These are phyloP conservation scores for Cyprinus carpio DNA, from an alignment of 2,113 vertebrate species.

Conservation along the genomic window DNA sequence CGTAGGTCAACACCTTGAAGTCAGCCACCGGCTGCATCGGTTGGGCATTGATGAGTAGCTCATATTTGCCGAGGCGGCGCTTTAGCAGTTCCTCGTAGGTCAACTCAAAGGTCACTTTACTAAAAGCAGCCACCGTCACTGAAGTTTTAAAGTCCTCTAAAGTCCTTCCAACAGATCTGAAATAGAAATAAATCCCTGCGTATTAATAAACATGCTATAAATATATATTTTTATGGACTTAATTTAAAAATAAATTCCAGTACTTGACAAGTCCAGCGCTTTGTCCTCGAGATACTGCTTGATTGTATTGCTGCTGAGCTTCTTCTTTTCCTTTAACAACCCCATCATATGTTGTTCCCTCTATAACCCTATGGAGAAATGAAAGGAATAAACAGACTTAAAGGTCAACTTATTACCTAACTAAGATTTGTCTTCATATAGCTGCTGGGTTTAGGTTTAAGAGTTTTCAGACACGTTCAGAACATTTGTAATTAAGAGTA, in stretches of 20 bases:
- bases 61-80: too few species aligned
- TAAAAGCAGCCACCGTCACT: too few species aligned
- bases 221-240: background rate
- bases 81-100: too few species aligned
- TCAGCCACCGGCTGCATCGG: conserved; percentile 60
- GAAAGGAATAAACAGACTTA: too few species aligned
- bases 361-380: conserved; percentile 64
- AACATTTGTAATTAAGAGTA: too few species aligned
- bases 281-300: conserved; percentile 85
- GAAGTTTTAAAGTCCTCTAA: too few species aligned
- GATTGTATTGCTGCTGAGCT: conserved; percentile 85
- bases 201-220: background rate
- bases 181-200: background rate
- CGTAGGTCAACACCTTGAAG: conserved; percentile 77
- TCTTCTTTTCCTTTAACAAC: conserved; percentile 86
- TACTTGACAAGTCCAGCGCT: conserved; percentile 92
- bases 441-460: too few species aligned
- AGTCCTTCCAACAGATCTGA: conserved; percentile 77
- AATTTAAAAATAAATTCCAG: conserved; percentile 15
- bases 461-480: too few species aligned
- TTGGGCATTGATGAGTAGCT: too few species aligned
- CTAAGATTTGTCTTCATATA: too few species aligned
- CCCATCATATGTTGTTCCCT: conserved; percentile 76
- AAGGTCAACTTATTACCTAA: too few species aligned
- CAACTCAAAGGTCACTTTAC: too few species aligned